These are phyloP conservation scores for Mythimna pallens DNA, from an alignment of 2,888 invertebrate genomes.

Conservation along the genomic window DNA sequence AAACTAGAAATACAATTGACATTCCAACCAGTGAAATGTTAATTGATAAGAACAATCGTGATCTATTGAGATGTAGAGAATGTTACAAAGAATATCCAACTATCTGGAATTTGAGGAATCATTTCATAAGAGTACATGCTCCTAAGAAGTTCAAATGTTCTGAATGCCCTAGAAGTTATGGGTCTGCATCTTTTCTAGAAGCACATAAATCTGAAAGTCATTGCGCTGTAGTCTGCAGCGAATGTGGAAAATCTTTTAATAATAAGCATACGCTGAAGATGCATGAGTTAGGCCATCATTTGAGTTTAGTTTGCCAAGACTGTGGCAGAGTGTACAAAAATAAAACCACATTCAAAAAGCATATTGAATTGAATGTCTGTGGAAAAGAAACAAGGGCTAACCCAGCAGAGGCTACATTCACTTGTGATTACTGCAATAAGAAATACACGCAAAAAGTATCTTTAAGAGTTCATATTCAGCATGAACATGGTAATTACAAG, in stretches of 20 bases:
- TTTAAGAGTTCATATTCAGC: conserved; percentile 83
- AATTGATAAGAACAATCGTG: conserved; percentile 67
- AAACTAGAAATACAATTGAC: conserved; percentile 31
- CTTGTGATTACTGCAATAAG: conserved; percentile 84
- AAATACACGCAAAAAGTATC: conserved; percentile 84
- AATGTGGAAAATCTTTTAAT: conserved; percentile 80
- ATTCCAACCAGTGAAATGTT: conserved; percentile 74
- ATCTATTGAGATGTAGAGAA: conserved; percentile 73
- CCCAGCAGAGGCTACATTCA: conserved; percentile 78
- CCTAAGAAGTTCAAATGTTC: conserved; percentile 76
- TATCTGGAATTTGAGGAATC: conserved; percentile 73
- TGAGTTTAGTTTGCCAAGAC: conserved; percentile 77
- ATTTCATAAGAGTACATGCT: conserved; percentile 78
- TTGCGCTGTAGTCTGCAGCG: conserved; percentile 73
- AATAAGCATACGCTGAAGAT: conserved; percentile 76
- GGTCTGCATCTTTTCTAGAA: conserved; percentile 70
- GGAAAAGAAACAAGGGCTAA: conserved; percentile 74
- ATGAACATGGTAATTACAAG: conserved; percentile 83
- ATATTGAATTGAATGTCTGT: conserved; percentile 79
- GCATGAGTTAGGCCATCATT: conserved; percentile 78
- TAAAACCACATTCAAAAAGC: conserved; percentile 78
- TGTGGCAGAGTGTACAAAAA: conserved; percentile 83
- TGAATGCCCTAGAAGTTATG: conserved; percentile 74
- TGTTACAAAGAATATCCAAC: conserved; percentile 75
- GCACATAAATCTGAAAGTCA: conserved; percentile 76